A percentile compares a stretch with the other conserved stretches of the same genome.
Evolutionary conservation across 2,113 vertebrate species (phyloP).

Genomic region (Paradisaea rubra): DNA sequence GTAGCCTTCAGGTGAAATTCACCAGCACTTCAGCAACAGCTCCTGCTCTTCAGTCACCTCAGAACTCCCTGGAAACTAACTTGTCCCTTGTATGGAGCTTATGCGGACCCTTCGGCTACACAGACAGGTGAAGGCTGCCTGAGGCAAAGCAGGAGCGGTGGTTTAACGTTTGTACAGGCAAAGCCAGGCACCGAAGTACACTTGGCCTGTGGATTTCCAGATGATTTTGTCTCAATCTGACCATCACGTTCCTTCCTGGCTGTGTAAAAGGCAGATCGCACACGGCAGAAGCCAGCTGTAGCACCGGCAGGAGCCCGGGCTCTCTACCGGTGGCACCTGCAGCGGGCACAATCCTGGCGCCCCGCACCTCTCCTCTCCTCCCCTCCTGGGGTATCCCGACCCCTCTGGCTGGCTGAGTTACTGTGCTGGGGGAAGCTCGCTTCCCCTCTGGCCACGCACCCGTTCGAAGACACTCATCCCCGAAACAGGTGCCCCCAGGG

Average conservation of each 20-base stretch:
- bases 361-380: not conserved
- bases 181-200: not conserved
- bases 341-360: not conserved
- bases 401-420: not conserved
- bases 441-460: not conserved
- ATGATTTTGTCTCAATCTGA: not conserved
- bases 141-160: not conserved
- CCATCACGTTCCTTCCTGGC: not conserved
- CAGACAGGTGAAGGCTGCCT: not conserved
- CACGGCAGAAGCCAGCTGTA: not conserved
- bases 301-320: not conserved
- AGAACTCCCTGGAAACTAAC: not conserved
- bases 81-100: not conserved
- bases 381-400: not conserved
- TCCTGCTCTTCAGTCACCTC: not conserved
- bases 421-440: not conserved
- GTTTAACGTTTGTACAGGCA: not conserved
- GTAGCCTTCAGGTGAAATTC: not conserved
- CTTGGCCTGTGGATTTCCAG: not conserved
- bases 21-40: not conserved
- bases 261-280: not conserved
- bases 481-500: accelerated
- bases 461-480: no score
- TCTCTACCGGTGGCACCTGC: not conserved
- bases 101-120: not conserved